These are phyloP conservation scores for Anoplolepis gracilipes DNA, from an alignment of 1,140 invertebrate genomes.

Conservation along the genomic window DNA sequence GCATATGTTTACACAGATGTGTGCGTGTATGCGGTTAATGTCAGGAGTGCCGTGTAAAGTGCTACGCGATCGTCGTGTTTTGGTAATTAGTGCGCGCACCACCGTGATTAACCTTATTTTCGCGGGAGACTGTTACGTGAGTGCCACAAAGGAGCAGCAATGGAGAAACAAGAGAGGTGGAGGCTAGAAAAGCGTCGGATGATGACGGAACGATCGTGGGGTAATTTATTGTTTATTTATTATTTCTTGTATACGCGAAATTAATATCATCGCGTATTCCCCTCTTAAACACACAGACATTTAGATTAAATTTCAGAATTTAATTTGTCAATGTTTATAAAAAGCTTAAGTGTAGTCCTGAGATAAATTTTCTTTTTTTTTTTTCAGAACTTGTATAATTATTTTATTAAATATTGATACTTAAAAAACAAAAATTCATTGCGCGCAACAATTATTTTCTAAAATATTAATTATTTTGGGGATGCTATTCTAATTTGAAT, in stretches of 20 bases:
- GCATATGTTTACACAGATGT: too few species aligned
- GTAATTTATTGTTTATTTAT: background rate
- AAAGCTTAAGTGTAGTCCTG: too few species aligned
- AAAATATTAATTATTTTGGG: background rate
- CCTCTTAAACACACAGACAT: too few species aligned
- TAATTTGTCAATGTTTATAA: too few species aligned
- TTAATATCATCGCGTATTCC: background rate
- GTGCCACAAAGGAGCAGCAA: background rate
- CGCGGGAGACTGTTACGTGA: background rate
- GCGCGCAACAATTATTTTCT: background rate
- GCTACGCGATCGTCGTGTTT: background rate
- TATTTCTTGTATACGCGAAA: background rate
- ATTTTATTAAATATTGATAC: background rate
- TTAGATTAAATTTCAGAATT: too few species aligned
- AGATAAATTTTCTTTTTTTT: too few species aligned
- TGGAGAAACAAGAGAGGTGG: background rate
- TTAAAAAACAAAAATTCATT: background rate
- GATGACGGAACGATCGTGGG: background rate
- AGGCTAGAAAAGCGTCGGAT: background rate
- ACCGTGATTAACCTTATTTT: background rate
- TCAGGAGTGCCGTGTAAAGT: background rate
- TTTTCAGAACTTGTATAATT: constrained; percentile 1
- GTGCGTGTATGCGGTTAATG: too few species aligned
- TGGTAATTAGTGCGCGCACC: background rate
- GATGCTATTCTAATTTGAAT: background rate